phyloP scores from a whole-genome alignment of 2,113 vertebrate species.

The Neogobius melanostomus region DNA sequence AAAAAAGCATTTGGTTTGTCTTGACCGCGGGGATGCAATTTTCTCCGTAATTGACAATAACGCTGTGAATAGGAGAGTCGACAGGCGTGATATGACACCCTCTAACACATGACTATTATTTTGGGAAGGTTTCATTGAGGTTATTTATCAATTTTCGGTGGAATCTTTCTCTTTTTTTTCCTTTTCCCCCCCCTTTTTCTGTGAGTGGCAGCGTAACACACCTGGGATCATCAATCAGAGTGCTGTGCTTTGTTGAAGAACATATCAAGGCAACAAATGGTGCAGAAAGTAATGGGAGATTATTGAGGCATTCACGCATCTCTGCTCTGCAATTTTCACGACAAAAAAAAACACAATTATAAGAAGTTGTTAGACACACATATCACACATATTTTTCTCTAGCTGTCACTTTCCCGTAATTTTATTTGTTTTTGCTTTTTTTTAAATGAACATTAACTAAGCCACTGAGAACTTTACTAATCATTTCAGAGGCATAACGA shows the following conservation, averaged over 20 bases:
- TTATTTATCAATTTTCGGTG: conserved; percentile 9
- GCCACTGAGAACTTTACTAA: background rate
- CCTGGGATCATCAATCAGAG: conserved; percentile 2
- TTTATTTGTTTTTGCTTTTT: background rate
- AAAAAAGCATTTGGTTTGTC: conserved; percentile 3
- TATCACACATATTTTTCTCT: background rate
- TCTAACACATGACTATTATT: conserved; percentile 4
- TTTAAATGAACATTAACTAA: background rate
- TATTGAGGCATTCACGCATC: background rate
- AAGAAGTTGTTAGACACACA: background rate
- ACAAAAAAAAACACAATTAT: background rate
- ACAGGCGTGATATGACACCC: conserved; percentile 8
- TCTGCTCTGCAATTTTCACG: background rate
- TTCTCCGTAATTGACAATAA: conserved; percentile 6
- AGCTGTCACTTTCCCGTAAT: background rate
- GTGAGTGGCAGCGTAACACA: background rate
- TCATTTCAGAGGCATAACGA: too few relatives aligned
- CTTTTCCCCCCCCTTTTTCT: background rate
- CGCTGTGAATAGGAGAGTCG: background rate
- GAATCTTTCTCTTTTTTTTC: background rate
- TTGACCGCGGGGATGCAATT: conserved; percentile 3
- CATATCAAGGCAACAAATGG: conserved; percentile 4
- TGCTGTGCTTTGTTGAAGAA: background rate
- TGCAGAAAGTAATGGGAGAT: background rate
- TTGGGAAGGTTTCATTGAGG: conserved; percentile 12